Base-by-base conservation (phyloP, 2,113 vertebrate genomes). In the Colaptes auratus region DNA sequence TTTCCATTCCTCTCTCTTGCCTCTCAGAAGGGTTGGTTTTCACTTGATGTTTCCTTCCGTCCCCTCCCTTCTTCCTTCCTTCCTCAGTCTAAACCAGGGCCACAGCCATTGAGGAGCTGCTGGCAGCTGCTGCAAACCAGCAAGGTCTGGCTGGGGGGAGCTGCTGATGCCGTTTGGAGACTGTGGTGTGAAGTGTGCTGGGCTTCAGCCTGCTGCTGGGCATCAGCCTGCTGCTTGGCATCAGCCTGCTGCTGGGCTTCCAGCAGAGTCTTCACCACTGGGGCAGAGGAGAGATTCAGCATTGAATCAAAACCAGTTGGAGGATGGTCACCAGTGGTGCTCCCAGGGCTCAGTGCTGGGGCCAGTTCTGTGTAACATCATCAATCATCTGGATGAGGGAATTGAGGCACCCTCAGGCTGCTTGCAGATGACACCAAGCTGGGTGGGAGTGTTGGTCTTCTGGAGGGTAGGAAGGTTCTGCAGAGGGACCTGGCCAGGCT, bases 1-100 rank as follows among this genome's bases (percentile, higher is more conserved):
- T 78, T 95, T 72, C 91, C 77, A 56, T 92, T 93, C 90, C 88
- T 91, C 88, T 86, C 77, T 89, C 76, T 86, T 56, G 21, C 58
- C 4, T 95, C 90, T 88, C 36, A 90, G 65, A 63, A n/a, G 82
- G 73, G 63, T 92, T 94, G 86, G 77, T 95, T 92, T 89, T 10
- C 85, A 93, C 75, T 82, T n/a, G 82, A 60, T 81, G 11, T 64
- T 94, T 96, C 74, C 90, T 94, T 88, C 88, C 14, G 1, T 86
- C 86, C 59, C 71, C 77, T 92, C 92, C 88, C 86, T 93, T 44
- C 61, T 86, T 81, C 72, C 65, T 86, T 81, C 72, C 65, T 88
- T 75, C 50, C 69, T 25, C 15, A 28, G n/a, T 79, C 52, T 84
- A 30, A 91, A 13, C 65, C 23, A 18, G 82, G 89, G 80, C 73